Evolutionary conservation across 2,113 vertebrate genomes (phyloP).

Genomic region (Clarias gariepinus): DNA sequence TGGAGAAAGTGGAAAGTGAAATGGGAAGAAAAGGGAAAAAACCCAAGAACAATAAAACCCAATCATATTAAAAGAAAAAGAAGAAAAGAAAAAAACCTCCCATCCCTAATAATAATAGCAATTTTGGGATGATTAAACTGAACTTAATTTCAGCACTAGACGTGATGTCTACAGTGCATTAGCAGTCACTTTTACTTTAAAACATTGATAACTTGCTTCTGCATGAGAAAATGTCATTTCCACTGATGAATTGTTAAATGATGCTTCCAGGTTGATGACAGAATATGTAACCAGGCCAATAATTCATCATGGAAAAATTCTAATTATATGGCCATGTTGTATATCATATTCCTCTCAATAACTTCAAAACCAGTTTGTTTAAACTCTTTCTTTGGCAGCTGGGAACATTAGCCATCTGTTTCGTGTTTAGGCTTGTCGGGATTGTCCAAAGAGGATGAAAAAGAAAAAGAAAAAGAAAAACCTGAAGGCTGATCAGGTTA

Average conservation of each 20-base stretch:
- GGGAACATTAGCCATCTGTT: slow-evolving; percentile 49
- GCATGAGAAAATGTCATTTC: background rate
- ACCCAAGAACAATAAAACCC: too few relatives aligned
- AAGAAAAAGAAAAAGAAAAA: slow-evolving; percentile 31
- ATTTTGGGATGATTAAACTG: background rate
- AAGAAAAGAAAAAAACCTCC: background rate
- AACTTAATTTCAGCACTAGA: background rate
- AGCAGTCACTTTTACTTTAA: background rate
- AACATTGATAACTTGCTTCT: background rate
- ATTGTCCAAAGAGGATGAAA: slow-evolving; percentile 37
- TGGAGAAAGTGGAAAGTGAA: too few relatives aligned
- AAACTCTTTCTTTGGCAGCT: slow-evolving; percentile 43
- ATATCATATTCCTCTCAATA: background rate
- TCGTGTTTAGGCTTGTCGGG: slow-evolving; percentile 46
- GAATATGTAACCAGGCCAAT: background rate
- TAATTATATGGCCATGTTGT: slow-evolving; percentile 3
- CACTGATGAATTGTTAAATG: background rate
- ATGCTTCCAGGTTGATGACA: background rate
- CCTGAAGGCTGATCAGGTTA: slow-evolving; percentile 51
- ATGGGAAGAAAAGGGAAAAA: too few relatives aligned
- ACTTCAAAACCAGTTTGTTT: slow-evolving; percentile 10
- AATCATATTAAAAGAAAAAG: background rate
- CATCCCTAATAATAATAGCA: background rate
- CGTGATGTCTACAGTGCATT: background rate
- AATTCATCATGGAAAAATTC: background rate